phyloP scores from a whole-genome alignment of 2,797 vertebrate genomes.

The Naso thynnoides region DNA sequence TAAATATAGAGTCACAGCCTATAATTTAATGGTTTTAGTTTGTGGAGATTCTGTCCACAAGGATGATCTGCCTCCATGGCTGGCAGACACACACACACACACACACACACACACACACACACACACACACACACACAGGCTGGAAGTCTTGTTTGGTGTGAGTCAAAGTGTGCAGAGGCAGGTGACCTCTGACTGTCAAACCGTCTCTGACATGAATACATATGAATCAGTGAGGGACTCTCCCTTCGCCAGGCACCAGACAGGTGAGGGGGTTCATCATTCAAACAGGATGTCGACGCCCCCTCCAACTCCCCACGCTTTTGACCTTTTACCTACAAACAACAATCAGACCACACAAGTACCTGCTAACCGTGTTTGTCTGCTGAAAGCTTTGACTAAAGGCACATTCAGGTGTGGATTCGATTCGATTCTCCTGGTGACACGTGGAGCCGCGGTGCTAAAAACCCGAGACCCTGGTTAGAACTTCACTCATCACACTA shows the following conservation, averaged over 20 bases:
- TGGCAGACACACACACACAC: not conserved
- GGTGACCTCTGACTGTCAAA: not conserved
- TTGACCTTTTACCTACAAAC: slow-evolving; percentile 32
- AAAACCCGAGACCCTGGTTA: too few species aligned
- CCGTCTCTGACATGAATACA: not conserved
- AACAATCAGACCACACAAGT: not conserved
- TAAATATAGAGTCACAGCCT: not conserved
- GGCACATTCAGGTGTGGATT: not conserved
- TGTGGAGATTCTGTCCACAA: too few species aligned
- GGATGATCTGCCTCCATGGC: too few species aligned
- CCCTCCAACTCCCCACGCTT: not conserved
- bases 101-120: not conserved
- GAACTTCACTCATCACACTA: too few species aligned
- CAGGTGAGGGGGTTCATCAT: slow-evolving; percentile 26
- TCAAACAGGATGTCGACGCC: not conserved
- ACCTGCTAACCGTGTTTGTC: not conserved
- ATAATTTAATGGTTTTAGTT: not conserved
- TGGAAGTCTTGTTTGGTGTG: not conserved
- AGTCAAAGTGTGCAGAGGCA: not conserved
- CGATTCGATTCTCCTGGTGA: not conserved
- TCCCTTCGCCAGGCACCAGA: not conserved
- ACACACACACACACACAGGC: not conserved
- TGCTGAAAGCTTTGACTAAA: not conserved
- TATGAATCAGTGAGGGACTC: not conserved
- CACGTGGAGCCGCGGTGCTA: not conserved